Evolutionary conservation across 2,113 vertebrate species (phyloP), one percentile per base, ranked within the genome.

Genomic region (Ramphastos sulfuratus): DNA sequence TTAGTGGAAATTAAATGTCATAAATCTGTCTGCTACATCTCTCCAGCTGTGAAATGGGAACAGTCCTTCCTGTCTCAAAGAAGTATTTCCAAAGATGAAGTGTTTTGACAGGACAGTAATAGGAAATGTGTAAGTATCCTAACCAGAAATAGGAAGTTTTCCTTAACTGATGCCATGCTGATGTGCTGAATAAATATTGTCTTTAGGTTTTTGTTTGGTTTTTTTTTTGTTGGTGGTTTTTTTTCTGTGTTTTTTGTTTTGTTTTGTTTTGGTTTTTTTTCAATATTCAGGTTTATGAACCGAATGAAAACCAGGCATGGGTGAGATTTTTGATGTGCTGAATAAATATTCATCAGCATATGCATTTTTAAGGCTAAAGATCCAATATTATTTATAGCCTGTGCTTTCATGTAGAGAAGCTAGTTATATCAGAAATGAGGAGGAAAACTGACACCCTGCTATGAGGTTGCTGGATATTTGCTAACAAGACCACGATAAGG

Each of bases 321-420:
- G 52, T 75, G 81, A 80, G 91, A 82, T 82, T 92, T 90, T 83
- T 88, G 87, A 94, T 77, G 71, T 92, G 85, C 61, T 81, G 69
- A 87, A 93, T 96, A 96, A 90, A 92, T 95, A 94, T 94, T 92
- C 90, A 90, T 67, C 73, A 84, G 77, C 52, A 90, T 67, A 91
- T 79, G 73, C 64, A 78, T 95, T 94, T 96, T 90, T 90, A 86
- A 92, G 92, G 60, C 74, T 89, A 77, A 91, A 94, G 72, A 89
- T 52, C 81, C 77, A 93, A 33, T 85, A 83, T 87, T 87, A 91
- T 84, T 90, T 88, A 72, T 72, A 85, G 75, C 39, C 50, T 72
- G 61, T 78, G 23, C 63, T 92, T 95, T 95, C 76, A 85, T 71
- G 63, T 82, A 79, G 61, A 78, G 76, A 81, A 88, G 30, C 25